Conservation (phyloP, 2,113 vertebrate species). For the Delphinus delphis region DNA sequence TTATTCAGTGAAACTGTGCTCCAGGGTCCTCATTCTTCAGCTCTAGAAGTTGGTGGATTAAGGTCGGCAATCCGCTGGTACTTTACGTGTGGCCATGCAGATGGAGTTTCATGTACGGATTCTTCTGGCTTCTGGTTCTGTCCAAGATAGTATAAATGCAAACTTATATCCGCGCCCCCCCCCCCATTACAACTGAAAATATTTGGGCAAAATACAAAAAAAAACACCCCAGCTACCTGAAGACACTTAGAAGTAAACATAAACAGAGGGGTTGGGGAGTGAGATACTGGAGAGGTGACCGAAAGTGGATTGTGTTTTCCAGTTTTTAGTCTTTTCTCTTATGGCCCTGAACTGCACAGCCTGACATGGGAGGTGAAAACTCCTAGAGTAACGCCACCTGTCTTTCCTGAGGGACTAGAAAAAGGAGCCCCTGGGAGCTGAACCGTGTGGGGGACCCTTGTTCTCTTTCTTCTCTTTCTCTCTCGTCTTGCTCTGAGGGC, state of each 20-base stretch:
- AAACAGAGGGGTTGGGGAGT: neutral
- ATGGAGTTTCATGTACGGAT: neutral
- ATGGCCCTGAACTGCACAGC: neutral
- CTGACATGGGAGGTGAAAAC: neutral
- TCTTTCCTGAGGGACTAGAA: neutral
- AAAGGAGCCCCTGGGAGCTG: neutral
- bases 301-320: neutral
- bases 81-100: neutral
- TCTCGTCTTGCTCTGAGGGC: neutral
- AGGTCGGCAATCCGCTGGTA: neutral
- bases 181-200: neutral
- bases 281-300: neutral
- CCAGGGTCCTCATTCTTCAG: neutral
- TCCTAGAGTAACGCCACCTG: neutral
- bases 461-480: neutral
- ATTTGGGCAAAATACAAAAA: neutral
- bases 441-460: neutral
- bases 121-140: neutral
- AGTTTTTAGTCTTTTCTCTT: neutral
- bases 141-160: neutral
- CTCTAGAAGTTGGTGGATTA: neutral
- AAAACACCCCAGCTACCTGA: neutral
- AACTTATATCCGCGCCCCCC: rapidly evolving
- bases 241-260: neutral
- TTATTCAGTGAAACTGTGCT: neutral